Base-by-base conservation (phyloP, 2,797 vertebrate species). In the Neostethus bicornis region DNA sequence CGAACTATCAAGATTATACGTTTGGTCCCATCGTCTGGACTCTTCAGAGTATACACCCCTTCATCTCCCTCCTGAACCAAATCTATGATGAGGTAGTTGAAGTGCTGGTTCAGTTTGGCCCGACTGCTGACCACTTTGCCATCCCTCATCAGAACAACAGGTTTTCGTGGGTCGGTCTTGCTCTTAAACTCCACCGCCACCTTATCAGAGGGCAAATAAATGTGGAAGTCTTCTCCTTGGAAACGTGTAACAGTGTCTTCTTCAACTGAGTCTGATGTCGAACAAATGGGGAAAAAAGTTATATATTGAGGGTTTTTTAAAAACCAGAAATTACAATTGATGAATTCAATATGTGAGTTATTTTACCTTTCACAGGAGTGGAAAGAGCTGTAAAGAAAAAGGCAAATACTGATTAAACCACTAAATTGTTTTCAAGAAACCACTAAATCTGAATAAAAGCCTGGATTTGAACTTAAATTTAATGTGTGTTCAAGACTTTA, bases 1-100 rank as follows among this genome's bases (percentile, higher is more conserved):
- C 90, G 83, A 51, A 93, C 88, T 16, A 69, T 74, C 4, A 93
- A 89, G 1, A 2, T 48, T n/a, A 85, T 71, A 38, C n/a, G 51
- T 10, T 25, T 77, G 60, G 76, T 4, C 0, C 86, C 48, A 0
- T 83, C 68, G 10, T 86, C 50, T 0, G 25, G 73, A 32, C 86
- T 78, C 56, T 77, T 89, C 50, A 93, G 29, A 0, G 64, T 85
- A 86, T 93, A 93, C 39, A 82, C 4, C 17, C 92, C 92, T 78
- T 92, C 90, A 3, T 93, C 90, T 1, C 14, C 77, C 70, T 92
- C 90, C 0, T 37, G 79, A 43, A 93, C 89, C 1, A 69, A 39
- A 0, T 88, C 66, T 63, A 93, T 57, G n/a, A 89, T 49, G n/a
- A 93, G 84, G 75, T 88, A 82, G 26, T 60, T 89, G 32, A 25